Evolutionary conservation across 2,888 invertebrate species (phyloP), one percentile per base, ranked within the genome.

Genomic region (Tachina lurida): DNA sequence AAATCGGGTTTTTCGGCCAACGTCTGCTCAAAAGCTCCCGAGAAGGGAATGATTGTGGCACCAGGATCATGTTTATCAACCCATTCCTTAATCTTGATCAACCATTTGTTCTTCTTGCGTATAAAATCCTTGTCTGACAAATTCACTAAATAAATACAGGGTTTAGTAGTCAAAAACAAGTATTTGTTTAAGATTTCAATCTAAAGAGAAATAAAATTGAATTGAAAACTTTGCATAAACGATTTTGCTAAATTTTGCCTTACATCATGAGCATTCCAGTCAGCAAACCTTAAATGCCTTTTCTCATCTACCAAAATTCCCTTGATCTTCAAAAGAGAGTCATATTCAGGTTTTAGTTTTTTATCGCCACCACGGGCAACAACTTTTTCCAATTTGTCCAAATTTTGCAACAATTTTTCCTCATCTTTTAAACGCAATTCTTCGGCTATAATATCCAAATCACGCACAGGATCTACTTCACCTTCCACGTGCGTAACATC

Each of bases 401-500:
- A 92, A 90, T 95, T 94, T 89, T 95, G 95, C 90, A 95, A 89
- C n/a, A 99, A 93, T 87, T 96, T 96, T 89, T 99, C 99, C 89
- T 97, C 95, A 90, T 99, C 99, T 92, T 99, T 99, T 62, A 99
- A 94, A 67, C 99, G 95, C 77, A 99, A 93, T 92, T 99, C 99
- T 91, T 99, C 98, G 87, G 95, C 95, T 90, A 99, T 99, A 76
- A 99, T 99, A 90, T 98, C 98, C 91, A 99, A 94, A 93, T 99
- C 99, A 77, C 99, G 95, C 0, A 98, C 96, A 0, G 99, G 99
- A 93, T 99, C 96, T 3, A 99, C 98, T 86, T 99, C 99, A 0
- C 99, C 99, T 93, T 99, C 99, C 0, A 99, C 96, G 92, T 99
- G 99, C 68, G 97, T 98, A 0, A 99, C 98, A 90, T 99, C 98